A percentile compares a stretch with the other conserved stretches of the same genome.
Conservation (phyloP, 2,113 vertebrate species). For the Pimephales promelas region DNA sequence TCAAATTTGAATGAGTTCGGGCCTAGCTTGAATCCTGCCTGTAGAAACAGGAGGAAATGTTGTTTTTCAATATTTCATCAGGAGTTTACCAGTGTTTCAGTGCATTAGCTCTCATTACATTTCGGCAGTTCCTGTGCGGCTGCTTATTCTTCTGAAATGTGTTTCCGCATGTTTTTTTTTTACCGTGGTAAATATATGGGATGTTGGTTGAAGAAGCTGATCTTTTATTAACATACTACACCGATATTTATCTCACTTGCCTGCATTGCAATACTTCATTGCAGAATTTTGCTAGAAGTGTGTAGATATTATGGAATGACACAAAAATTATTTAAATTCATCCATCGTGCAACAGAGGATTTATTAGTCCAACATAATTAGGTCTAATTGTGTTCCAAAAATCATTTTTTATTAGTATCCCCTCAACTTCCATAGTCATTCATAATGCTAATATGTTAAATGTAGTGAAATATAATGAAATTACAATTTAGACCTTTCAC, state of each 20-base stretch:
- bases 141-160: not conserved
- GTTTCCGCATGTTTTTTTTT: not conserved
- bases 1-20: conserved; percentile 37
- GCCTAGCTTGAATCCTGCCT: conserved; percentile 48
- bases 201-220: not conserved
- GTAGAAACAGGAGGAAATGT: conserved; percentile 24
- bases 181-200: not conserved
- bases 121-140: not conserved
- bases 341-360: not conserved
- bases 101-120: not conserved
- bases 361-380: not conserved
- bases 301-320: not conserved
- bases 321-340: not conserved
- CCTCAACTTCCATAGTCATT: not conserved
- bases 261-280: not conserved
- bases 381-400: not conserved
- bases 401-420: not conserved
- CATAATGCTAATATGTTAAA: not conserved
- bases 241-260: not conserved
- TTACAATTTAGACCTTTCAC: not conserved
- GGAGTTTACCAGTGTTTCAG: conserved; percentile 1
- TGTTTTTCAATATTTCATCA: not conserved
- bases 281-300: not conserved
- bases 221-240: not conserved
- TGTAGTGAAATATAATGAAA: not conserved